Percentiles rank a stretch among this genome's conserved stretches.
Evolutionary conservation across 2,113 vertebrate genomes (phyloP).

Genomic region (Ciconia maguari): DNA sequence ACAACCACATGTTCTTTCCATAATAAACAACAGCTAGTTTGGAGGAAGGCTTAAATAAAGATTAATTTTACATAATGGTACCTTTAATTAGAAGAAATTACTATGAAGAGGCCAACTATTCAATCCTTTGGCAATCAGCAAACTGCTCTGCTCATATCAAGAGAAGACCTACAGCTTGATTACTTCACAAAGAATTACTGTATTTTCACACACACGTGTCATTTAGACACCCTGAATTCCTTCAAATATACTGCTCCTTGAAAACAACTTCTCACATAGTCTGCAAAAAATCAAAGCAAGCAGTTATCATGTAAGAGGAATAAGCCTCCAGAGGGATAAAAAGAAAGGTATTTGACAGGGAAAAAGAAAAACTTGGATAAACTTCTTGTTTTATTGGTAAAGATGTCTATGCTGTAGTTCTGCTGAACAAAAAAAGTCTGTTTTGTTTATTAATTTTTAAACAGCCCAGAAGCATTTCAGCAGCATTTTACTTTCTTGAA

Average conservation of each 20-base stretch:
- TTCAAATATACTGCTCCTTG: conserved; percentile 4
- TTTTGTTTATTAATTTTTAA: background rate
- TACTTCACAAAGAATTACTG: background rate
- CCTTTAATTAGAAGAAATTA: conserved; percentile 15
- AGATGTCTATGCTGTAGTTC: background rate
- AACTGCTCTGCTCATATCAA: background rate
- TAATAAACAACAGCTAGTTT: background rate
- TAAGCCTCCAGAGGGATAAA: background rate
- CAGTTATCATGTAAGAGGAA: background rate
- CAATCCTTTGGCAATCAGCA: background rate
- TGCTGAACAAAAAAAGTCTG: background rate
- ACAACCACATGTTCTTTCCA: background rate
- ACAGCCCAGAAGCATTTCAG: background rate
- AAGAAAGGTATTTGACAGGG: background rate
- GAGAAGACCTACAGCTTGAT: conserved; percentile 12
- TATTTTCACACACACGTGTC: background rate
- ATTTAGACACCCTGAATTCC: conserved; percentile 30
- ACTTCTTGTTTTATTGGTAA: background rate
- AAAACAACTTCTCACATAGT: background rate
- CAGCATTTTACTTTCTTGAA: background rate
- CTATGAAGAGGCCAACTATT: background rate
- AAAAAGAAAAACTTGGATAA: background rate
- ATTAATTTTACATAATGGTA: background rate
- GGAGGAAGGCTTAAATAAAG: background rate
- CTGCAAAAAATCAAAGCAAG: conserved; percentile 12